Base-by-base conservation (phyloP, 2,888 invertebrate species). In the Drosophila mettleri region DNA sequence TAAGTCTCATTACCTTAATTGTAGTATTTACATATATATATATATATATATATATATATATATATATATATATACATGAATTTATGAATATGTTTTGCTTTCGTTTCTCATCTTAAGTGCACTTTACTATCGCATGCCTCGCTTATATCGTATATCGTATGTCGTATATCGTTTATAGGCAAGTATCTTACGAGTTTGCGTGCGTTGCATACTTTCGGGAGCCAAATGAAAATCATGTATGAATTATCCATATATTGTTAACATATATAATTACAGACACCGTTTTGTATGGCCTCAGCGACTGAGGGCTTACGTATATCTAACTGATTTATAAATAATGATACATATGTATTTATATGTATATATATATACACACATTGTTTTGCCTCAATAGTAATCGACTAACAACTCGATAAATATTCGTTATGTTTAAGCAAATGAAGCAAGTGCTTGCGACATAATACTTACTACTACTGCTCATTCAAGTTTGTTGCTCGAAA, bases 401-500 rank as follows among this genome's bases (percentile, higher is more conserved):
- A 57, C 27, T 43, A 66, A 67, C n/a, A 48, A 48, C 34, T 46
- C 57, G 39, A 27, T 59, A 60, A 46, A 36, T 61, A 64, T 9
- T 53, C 34, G 29, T 45, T 45, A 67, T 61, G 34, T 46, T 41
- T 27, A 45, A 45, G 45, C 27, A 16, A 63, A 60, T 51, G 29
- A 63, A 73, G 59, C 73, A 74, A 74, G 45, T 77, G 74, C 74
- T 73, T 74, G 74, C 54, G 53, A 60, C 68, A 62, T 59, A 58
- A 38, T 63, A 69, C 39, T 51, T 60, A 63, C 34, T 65, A 69
- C 53, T 69, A 63, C 53, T 63, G 69, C 54, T 74, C 63, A 73
- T 78, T 72, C 68, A 61, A 73, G 74, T 77, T 77, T 74, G 68
- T 60, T 74, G 78, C 78, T 77, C 63, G 74, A 68, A 51, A 61